Evolutionary conservation across 1,140 invertebrate genomes (phyloP).

Genomic region (Heliconius hewitsoni): DNA sequence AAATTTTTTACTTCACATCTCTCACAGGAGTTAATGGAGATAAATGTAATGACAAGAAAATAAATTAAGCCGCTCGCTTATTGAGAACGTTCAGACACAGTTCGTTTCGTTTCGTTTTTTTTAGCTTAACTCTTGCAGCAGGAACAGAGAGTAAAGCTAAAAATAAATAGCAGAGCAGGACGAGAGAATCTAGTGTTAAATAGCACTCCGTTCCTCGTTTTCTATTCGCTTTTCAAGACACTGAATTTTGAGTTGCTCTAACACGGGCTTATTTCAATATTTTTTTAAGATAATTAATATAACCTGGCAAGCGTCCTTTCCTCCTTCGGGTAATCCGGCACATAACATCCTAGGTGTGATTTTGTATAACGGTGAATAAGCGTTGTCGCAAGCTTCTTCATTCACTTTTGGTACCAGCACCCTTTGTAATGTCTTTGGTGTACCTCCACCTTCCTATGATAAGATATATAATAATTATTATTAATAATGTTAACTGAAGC

Average conservation of each 20-base stretch:
- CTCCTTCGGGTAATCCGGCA: conserved; percentile 71
- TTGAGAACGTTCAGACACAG: too few relatives aligned
- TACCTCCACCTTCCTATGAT: conserved; percentile 58
- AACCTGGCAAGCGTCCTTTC: conserved; percentile 82
- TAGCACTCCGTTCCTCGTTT: too few relatives aligned
- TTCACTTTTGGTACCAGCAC: conserved; percentile 79
- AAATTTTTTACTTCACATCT: too few relatives aligned
- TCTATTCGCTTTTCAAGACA: too few relatives aligned
- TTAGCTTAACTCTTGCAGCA: too few relatives aligned
- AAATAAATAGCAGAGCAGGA: too few relatives aligned
- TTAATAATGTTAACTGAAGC: not conserved
- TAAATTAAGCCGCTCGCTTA: too few relatives aligned
- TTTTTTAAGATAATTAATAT: not conserved
- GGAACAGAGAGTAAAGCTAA: too few relatives aligned
- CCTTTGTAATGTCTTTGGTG: conserved; percentile 57
- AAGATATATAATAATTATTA: not conserved
- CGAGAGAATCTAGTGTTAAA: too few relatives aligned
- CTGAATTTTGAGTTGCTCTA: not conserved
- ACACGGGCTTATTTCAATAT: not conserved
- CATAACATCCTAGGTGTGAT: conserved; percentile 82
- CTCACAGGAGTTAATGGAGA: too few relatives aligned
- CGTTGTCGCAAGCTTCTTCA: conserved; percentile 64
- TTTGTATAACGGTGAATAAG: conserved; percentile 71
- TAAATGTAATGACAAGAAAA: too few relatives aligned
- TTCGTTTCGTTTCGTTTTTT: too few relatives aligned